Evolutionary conservation across 1,140 invertebrate species (phyloP), one percentile per base, ranked within the genome.

Genomic region (Drosophila serrata): DNA sequence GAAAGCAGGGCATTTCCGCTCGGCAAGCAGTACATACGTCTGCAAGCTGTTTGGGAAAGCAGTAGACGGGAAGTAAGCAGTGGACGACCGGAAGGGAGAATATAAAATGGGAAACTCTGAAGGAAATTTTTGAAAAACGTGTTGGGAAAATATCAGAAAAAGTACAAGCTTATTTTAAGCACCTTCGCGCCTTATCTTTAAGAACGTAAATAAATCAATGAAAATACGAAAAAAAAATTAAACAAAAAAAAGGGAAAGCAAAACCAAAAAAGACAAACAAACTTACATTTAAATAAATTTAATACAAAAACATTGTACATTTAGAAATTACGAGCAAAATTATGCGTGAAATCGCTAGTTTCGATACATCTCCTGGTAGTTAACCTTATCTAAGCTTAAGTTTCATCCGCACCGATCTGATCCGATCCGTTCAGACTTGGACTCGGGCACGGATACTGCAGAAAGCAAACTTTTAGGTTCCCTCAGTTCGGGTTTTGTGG

Each of bases 151-250:
- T 95, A 94, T 95, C 94, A 95, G 94, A 94, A 95, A 95, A 95
- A 95, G 94, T 95, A 95, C 94, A 95, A 95, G 94, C 94, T 95
- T 95, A 94, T 94, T 95, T 94, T 94, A 95, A 95, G 94, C 94
- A 95, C 94, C 94, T 95, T 94, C 94, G 94, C 94, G 94, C 94
- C 94, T 95, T 95, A 95, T 95, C 94, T 94, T 94, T 94, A 93
- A 93, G 93, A 94, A 93, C 92, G 92, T 93, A 93, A 93, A 92
- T 93, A 84, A 79, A 82, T 75, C 63, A 60, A 81, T 59, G 76
- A 88, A 81, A 79, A 81, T 82, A 88, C 76, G 72, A 57, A 80
- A 69, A 76, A 43, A 90, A 85, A 74, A 70, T 43, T 43, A 55
- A 55, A 93, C 90, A 92, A 82, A 81, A 81, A 81, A 58, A 76